These are phyloP conservation scores for Zeugodacus cucurbitae DNA, from an alignment of 1,140 invertebrate genomes.

Conservation along the genomic window DNA sequence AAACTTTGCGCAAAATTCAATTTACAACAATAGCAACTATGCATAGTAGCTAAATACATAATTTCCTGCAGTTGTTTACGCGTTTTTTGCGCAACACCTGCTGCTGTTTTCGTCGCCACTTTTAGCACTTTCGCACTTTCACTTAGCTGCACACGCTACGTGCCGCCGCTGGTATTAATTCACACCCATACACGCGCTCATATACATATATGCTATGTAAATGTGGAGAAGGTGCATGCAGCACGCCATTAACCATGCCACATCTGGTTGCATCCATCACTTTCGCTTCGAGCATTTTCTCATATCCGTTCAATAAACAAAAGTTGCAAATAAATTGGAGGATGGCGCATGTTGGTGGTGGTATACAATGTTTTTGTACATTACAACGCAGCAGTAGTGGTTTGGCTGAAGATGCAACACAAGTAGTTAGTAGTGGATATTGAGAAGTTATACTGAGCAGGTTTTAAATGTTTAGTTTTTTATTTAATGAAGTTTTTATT, in stretches of 20 bases:
- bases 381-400: not conserved
- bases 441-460: too few species aligned
- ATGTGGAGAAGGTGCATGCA: not conserved
- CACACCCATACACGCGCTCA: not conserved
- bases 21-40: too few species aligned
- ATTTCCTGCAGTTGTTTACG: not conserved
- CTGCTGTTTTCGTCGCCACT: not conserved
- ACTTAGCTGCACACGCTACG: not conserved
- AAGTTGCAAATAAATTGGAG: not conserved
- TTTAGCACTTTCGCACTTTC: slow-evolving; percentile 16
- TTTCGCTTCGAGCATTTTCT: slow-evolving; percentile 18
- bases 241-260: slow-evolving; percentile 6
- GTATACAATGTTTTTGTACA: not conserved
- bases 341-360: not conserved
- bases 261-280: slow-evolving; percentile 30
- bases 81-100: not conserved
- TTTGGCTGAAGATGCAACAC: too few species aligned
- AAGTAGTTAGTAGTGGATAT: not conserved
- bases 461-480: too few species aligned
- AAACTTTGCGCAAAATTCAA: too few species aligned
- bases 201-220: not conserved
- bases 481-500: too few species aligned
- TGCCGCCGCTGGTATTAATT: not conserved
- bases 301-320: slow-evolving; percentile 35
- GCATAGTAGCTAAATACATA: not conserved